Evolutionary conservation across 2,113 vertebrate genomes (phyloP).

Genomic region (Smithornis capensis): DNA sequence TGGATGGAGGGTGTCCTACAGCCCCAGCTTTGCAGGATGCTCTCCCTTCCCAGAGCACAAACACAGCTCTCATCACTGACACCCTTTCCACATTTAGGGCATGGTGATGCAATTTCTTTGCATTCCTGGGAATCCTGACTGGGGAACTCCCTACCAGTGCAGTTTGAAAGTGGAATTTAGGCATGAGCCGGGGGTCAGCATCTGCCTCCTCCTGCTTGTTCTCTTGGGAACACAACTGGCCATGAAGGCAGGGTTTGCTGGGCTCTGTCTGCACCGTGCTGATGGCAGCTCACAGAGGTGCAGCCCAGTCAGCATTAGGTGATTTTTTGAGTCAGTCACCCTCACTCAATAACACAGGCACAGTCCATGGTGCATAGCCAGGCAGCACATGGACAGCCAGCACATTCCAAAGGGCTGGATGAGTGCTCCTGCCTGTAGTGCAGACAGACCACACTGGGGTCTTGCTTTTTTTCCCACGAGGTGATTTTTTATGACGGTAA

Average conservation of each 20-base stretch:
- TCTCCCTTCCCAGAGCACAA: background rate
- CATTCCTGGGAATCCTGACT: rapidly evolving
- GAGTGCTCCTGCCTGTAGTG: background rate
- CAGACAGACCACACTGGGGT: background rate
- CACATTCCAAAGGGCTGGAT: background rate
- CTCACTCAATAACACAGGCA: background rate
- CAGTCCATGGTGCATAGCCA: rapidly evolving
- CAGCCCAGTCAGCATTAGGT: background rate
- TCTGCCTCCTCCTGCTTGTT: background rate
- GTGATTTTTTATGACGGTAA: background rate
- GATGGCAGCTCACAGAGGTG: rapidly evolving
- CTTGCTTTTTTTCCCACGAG: background rate
- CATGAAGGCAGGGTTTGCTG: background rate
- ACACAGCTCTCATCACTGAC: background rate
- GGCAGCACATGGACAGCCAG: background rate
- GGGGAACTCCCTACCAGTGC: background rate
- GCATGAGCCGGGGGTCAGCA: background rate
- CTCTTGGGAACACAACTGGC: background rate
- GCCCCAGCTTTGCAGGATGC: background rate
- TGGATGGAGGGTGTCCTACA: background rate
- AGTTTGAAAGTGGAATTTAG: background rate
- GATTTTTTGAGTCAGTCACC: background rate
- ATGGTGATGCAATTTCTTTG: background rate
- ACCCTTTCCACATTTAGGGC: background rate
- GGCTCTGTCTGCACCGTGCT: background rate